phyloP scores from a whole-genome alignment of 2,888 invertebrate genomes.

The Alloplasta piceator region DNA sequence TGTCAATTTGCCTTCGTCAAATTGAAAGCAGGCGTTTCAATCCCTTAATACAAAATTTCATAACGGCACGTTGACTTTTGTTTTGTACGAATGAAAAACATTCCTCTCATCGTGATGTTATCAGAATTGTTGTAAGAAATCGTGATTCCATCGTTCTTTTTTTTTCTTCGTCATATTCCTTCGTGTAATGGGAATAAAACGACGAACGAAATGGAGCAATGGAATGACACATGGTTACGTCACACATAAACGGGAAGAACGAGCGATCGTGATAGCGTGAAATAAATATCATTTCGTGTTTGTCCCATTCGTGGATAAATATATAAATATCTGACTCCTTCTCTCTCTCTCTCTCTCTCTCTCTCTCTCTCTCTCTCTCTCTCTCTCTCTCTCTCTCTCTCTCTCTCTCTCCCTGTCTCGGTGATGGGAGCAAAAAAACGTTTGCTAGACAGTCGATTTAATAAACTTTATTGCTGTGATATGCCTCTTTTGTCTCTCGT shows the following conservation, averaged over 20 bases:
- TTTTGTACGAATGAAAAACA: too few species aligned
- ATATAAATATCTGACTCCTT: constrained; percentile 45
- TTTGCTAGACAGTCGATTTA: constrained; percentile 66
- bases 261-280: constrained; percentile 64
- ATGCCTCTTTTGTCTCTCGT: constrained; percentile 20
- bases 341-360: neutral
- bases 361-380: neutral
- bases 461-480: constrained; percentile 60
- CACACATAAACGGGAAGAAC: constrained; percentile 7
- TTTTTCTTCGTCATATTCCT: too few species aligned
- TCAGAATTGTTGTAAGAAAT: too few species aligned
- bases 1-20: neutral
- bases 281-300: constrained; percentile 60
- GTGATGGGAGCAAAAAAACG: constrained; percentile 60
- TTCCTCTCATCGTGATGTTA: too few species aligned
- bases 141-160: too few species aligned
- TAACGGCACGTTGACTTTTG: neutral
- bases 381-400: neutral
- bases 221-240: constrained; percentile 13
- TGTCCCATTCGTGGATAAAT: constrained; percentile 32
- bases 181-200: constrained; percentile 21
- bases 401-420: neutral
- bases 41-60: neutral
- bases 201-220: constrained; percentile 23
- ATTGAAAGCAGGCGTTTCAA: neutral